phyloP scores from a whole-genome alignment of 2,113 vertebrate species.

The Osmerus eperlanus region DNA sequence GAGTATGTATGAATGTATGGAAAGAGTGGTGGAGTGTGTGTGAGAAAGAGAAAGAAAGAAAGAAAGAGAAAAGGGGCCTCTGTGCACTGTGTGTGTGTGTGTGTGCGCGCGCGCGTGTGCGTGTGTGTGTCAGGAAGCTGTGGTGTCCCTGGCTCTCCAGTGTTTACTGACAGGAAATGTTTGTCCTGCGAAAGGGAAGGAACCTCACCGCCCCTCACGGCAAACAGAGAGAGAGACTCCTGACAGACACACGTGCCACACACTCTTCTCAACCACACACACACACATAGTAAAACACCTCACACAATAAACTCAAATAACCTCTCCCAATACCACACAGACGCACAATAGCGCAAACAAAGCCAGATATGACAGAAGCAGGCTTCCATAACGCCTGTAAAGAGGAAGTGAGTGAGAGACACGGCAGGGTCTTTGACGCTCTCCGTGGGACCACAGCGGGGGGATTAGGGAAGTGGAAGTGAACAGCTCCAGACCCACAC shows the following conservation, averaged over 20 bases:
- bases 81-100: slow-evolving; percentile 22
- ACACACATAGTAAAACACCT: slow-evolving; percentile 14
- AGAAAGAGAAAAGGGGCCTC: too few relatives aligned
- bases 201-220: slow-evolving; percentile 48
- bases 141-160: slow-evolving; percentile 56
- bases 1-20: slow-evolving; percentile 12
- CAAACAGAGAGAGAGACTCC: slow-evolving; percentile 28
- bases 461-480: slow-evolving; percentile 49
- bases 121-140: slow-evolving; percentile 53
- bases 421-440: not conserved
- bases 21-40: not conserved
- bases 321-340: too few relatives aligned
- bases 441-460: too few relatives aligned
- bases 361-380: too few relatives aligned
- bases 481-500: slow-evolving; percentile 30
- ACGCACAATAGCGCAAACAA: too few relatives aligned
- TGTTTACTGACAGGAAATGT: slow-evolving; percentile 76
- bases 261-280: not conserved
- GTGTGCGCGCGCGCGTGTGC: slow-evolving; percentile 8
- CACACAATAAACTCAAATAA: not conserved
- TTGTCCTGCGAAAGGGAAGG: slow-evolving; percentile 72
- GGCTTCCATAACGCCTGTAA: slow-evolving; percentile 10
- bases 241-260: slow-evolving; percentile 20
- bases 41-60: slow-evolving; percentile 42
- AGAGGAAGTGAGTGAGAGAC: slow-evolving; percentile 42